phyloP scores from a whole-genome alignment of 2,113 vertebrate genomes.

The Tenrec ecaudatus region DNA sequence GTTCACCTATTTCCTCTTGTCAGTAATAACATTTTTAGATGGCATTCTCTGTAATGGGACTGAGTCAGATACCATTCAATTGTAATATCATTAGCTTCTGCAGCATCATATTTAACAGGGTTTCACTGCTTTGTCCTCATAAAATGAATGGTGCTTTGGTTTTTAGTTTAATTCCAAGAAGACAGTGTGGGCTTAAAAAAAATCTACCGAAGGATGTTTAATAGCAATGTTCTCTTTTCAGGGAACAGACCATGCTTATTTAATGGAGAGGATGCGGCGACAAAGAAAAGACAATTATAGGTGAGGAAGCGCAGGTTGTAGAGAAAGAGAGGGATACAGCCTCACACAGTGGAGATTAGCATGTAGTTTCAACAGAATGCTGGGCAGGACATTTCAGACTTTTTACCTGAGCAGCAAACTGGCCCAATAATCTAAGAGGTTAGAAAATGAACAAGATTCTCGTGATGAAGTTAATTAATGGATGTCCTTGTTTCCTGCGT shows the following conservation, averaged over 20 bases:
- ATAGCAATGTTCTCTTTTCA: conserved; percentile 30
- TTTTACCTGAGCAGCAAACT: conserved; percentile 13
- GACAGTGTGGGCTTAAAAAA: not conserved
- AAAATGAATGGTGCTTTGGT: conserved; percentile 55
- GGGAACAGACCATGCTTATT: not conserved
- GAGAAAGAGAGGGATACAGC: not conserved
- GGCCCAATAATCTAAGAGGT: not conserved
- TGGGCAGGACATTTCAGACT: not conserved
- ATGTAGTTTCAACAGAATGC: not conserved
- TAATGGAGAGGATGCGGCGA: not conserved
- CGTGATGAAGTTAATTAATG: not conserved
- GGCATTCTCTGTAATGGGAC: conserved; percentile 43
- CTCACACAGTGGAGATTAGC: not conserved
- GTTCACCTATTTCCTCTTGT: not conserved
- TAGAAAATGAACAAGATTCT: not conserved
- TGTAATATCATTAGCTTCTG: conserved; percentile 50
- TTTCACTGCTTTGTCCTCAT: conserved; percentile 52
- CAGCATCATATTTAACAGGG: conserved; percentile 30
- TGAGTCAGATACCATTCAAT: conserved; percentile 22
- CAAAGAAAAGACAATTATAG: not conserved
- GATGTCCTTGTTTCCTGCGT: not conserved
- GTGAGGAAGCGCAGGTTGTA: not conserved
- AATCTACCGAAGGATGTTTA: conserved; percentile 42
- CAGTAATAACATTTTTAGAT: conserved; percentile 61
- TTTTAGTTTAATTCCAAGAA: conserved; percentile 63